phyloP scores from a whole-genome alignment of 2,113 vertebrate species.

The Nanorana parkeri region DNA sequence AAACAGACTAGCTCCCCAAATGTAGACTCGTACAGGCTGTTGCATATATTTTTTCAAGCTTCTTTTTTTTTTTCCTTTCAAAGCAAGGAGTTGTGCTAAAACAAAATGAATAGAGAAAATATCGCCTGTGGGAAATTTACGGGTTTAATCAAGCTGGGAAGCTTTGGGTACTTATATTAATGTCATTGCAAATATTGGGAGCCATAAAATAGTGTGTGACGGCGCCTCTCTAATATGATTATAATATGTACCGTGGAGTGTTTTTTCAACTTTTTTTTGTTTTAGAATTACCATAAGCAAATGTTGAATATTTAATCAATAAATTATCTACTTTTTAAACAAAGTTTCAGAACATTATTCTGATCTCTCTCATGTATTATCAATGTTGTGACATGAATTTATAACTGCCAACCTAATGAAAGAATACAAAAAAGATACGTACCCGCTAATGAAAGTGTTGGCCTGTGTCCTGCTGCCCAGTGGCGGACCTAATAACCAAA shows the following conservation, averaged over 20 bases:
- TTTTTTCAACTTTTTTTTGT: not conserved
- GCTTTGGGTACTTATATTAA: constrained; percentile 12
- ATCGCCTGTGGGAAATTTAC: constrained; percentile 31
- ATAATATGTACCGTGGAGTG: not conserved
- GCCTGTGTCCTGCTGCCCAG: too few species aligned
- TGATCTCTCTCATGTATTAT: too few species aligned
- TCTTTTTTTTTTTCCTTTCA: constrained; percentile 3
- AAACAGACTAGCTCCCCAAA: constrained; percentile 12
- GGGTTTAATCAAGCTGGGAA: constrained; percentile 25
- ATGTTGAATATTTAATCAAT: not conserved
- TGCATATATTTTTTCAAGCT: not conserved
- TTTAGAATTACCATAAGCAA: not conserved
- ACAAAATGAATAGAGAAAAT: constrained; percentile 28
- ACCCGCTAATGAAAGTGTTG: too few species aligned
- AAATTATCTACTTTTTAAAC: not conserved
- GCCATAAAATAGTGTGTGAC: not conserved
- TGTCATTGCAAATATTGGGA: constrained; percentile 20
- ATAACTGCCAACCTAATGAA: too few species aligned
- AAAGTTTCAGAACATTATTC: too few species aligned
- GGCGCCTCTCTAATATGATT: not conserved
- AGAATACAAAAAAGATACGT: too few species aligned
- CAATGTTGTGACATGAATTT: too few species aligned
- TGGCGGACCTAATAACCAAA: too few species aligned
- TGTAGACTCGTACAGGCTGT: constrained; percentile 11
- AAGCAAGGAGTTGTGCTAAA: constrained; percentile 24